phyloP scores from a whole-genome alignment of 2,797 vertebrate species.

The Kryptolebias ocellatus region DNA sequence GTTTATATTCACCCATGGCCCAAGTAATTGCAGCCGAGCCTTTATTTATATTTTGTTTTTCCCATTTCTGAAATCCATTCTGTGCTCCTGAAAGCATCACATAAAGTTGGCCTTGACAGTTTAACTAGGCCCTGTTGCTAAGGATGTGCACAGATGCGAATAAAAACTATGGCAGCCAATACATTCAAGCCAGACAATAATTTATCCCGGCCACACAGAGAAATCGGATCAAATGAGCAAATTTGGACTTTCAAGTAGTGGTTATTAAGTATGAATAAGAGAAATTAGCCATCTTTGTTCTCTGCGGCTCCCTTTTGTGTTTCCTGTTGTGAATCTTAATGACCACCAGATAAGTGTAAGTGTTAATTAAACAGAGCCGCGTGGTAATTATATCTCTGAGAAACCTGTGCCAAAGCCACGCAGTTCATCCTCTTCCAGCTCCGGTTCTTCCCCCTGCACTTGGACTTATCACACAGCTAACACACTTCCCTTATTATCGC shows the following conservation, averaged over 20 bases:
- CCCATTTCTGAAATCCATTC: neutral
- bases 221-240: slow-evolving; percentile 37
- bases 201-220: slow-evolving; percentile 32
- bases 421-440: slow-evolving; percentile 46
- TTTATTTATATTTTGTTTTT: neutral
- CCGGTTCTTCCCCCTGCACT: slow-evolving; percentile 39
- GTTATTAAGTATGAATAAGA: slow-evolving; percentile 38
- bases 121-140: neutral
- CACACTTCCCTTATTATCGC: slow-evolving; percentile 48
- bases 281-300: slow-evolving; percentile 63
- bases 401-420: slow-evolving; percentile 54
- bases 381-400: slow-evolving; percentile 70
- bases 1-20: neutral
- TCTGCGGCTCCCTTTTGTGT: slow-evolving; percentile 46
- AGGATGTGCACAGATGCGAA: neutral
- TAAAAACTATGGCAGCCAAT: neutral
- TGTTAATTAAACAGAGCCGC: slow-evolving; percentile 72
- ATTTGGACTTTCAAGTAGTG: slow-evolving; percentile 13
- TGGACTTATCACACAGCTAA: neutral
- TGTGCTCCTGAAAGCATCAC: neutral
- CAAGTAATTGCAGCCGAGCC: neutral
- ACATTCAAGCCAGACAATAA: slow-evolving; percentile 1
- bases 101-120: neutral
- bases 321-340: slow-evolving; percentile 66
- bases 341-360: slow-evolving; percentile 67